Percentiles rank a stretch among this genome's conserved stretches.
These are phyloP conservation scores for Colossoma macropomum DNA, from an alignment of 2,113 vertebrate genomes.

Conservation along the genomic window DNA sequence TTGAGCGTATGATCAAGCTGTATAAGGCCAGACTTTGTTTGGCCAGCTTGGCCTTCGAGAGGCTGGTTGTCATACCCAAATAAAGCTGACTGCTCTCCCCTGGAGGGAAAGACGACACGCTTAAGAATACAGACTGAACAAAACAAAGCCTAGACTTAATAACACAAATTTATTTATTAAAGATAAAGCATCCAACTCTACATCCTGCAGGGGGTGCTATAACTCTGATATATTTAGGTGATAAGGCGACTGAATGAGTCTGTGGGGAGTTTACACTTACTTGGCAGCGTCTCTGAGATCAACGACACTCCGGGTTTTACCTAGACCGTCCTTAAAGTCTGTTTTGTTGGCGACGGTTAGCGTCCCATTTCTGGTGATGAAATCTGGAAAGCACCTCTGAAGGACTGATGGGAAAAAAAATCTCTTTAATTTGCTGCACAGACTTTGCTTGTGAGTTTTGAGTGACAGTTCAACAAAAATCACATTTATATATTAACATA, in stretches of 20 bases:
- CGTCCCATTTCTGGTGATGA: conserved; percentile 85
- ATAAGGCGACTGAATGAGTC: not conserved
- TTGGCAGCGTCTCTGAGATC: conserved; percentile 88
- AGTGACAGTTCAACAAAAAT: too few relatives aligned
- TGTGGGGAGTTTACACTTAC: conserved; percentile 75
- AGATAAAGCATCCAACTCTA: too few relatives aligned
- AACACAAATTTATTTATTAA: too few relatives aligned
- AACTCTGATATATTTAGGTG: not conserved
- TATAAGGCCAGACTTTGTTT: not conserved
- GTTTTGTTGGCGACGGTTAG: conserved; percentile 86
- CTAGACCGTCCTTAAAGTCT: conserved; percentile 84
- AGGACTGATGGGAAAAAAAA: conserved; percentile 79
- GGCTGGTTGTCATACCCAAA: conserved; percentile 69
- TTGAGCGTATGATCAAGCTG: not conserved
- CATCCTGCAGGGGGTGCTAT: not conserved
- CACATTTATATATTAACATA: too few relatives aligned
- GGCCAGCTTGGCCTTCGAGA: conserved; percentile 12
- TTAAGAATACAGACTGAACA: conserved; percentile 18
- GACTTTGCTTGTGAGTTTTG: too few relatives aligned
- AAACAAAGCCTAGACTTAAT: too few relatives aligned
- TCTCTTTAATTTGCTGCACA: too few relatives aligned
- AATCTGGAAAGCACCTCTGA: conserved; percentile 94
- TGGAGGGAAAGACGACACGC: conserved; percentile 63
- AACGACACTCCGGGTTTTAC: conserved; percentile 79
- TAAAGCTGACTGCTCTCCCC: conserved; percentile 65